A percentile compares a stretch with the other conserved stretches of the same genome.
These are phyloP conservation scores for Callipepla squamata DNA, from an alignment of 2,113 vertebrate species.

Conservation along the genomic window DNA sequence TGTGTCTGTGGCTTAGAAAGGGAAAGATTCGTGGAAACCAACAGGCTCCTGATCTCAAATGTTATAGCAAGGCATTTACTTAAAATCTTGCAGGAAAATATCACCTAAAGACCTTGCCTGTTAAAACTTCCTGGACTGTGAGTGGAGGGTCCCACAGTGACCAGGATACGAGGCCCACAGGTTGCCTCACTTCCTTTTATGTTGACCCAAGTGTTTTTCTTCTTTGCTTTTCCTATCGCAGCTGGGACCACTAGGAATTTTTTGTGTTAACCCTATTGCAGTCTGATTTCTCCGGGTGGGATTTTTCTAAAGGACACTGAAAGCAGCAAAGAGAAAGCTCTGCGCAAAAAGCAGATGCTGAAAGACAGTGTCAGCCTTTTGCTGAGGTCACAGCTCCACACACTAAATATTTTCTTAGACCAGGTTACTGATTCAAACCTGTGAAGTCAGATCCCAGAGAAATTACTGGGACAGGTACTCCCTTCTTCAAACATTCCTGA, in stretches of 20 bases:
- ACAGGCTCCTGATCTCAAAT: constrained; percentile 64
- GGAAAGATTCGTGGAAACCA: constrained; percentile 29
- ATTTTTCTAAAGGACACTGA: not conserved
- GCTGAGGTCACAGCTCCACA: not conserved
- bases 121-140: not conserved
- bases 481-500: not conserved
- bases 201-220: not conserved
- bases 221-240: not conserved
- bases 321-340: not conserved
- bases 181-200: not conserved
- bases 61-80: constrained; percentile 73
- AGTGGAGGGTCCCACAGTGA: constrained; percentile 13
- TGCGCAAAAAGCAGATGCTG: too few relatives aligned
- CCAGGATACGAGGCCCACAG: not conserved
- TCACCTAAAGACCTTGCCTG: constrained; percentile 42
- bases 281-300: not conserved
- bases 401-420: not conserved
- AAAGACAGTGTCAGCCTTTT: not conserved
- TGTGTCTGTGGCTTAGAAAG: constrained; percentile 64
- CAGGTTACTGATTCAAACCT: not conserved
- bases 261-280: not conserved
- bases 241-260: not conserved
- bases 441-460: not conserved
- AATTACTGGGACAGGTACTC: not conserved
- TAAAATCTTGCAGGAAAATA: constrained; percentile 71